Evolutionary conservation across 2,888 invertebrate genomes (phyloP).

Genomic region (Acrocera orbiculus): DNA sequence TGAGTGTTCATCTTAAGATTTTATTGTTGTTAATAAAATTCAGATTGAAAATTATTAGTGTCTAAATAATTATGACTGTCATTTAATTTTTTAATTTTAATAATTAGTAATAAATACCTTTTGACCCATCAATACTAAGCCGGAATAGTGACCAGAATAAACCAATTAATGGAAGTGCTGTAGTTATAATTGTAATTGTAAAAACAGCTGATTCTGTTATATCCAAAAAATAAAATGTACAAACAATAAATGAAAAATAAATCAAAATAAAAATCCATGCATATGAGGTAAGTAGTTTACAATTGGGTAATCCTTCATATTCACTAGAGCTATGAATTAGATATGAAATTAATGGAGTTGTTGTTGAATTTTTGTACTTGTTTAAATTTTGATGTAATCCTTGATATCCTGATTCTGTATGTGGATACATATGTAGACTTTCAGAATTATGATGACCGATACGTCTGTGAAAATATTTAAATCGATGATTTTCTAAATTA

Average conservation of each 20-base stretch:
- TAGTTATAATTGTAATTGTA: conserved; percentile 35
- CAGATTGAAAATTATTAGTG: no score
- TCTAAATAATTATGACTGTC: no score
- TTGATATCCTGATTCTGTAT: conserved; percentile 11
- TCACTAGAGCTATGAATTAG: conserved; percentile 13
- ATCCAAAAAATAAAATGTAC: conserved; percentile 35
- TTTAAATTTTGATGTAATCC: no score
- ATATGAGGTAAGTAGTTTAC: conserved; percentile 19
- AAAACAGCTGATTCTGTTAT: conserved; percentile 40
- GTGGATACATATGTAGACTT: no score
- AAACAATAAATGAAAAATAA: conserved; percentile 33
- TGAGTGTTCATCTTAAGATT: no score
- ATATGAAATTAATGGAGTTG: conserved; percentile 14
- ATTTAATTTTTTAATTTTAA: no score
- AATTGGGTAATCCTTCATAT: conserved; percentile 14
- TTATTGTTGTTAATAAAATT: no score
- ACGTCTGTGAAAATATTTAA: conserved; percentile 11
- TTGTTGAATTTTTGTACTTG: conserved; percentile 14
- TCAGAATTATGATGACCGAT: conserved; percentile 11
- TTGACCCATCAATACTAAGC: no score
- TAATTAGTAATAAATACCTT: no score
- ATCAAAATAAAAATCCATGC: conserved; percentile 35
- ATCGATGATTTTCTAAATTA: conserved; percentile 9
- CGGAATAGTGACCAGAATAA: conserved; percentile 41
- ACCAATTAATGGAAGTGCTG: conserved; percentile 36